These are phyloP conservation scores for Caenorhabditis sp. DNA, from an alignment of 2,888 invertebrate species.

Conservation along the genomic window DNA sequence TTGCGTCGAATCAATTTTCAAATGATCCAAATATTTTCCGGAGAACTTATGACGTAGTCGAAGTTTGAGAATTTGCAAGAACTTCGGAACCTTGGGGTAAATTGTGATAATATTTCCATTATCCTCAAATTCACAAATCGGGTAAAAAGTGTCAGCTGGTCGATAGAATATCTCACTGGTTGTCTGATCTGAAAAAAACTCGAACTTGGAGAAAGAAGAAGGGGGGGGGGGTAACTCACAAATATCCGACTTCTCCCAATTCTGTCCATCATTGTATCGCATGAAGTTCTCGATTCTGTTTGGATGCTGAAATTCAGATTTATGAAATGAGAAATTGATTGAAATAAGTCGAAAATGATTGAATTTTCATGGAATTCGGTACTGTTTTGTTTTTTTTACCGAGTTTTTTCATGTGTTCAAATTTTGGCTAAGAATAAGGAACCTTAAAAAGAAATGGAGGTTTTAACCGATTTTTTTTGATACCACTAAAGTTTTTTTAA, in stretches of 20 bases:
- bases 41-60: constrained; percentile 17
- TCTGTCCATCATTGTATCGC: not conserved
- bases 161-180: not conserved
- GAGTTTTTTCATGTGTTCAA: no score
- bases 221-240: no score
- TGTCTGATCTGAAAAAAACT: not conserved
- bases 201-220: no score
- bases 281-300: not conserved
- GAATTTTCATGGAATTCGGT: no score
- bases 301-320: not conserved
- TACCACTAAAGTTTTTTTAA: no score
- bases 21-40: not conserved
- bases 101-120: constrained; percentile 15
- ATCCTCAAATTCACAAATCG: constrained; percentile 22
- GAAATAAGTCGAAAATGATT: no score
- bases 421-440: no score
- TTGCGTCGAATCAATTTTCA: not conserved
- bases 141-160: constrained; percentile 8
- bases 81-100: constrained; percentile 18
- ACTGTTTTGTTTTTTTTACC: no score
- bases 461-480: no score
- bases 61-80: constrained; percentile 12
- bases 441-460: no score
- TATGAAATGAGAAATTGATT: no score
- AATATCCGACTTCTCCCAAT: not conserved